phyloP scores from a whole-genome alignment of 2,113 vertebrate genomes.

The Aleadryas rufinucha region DNA sequence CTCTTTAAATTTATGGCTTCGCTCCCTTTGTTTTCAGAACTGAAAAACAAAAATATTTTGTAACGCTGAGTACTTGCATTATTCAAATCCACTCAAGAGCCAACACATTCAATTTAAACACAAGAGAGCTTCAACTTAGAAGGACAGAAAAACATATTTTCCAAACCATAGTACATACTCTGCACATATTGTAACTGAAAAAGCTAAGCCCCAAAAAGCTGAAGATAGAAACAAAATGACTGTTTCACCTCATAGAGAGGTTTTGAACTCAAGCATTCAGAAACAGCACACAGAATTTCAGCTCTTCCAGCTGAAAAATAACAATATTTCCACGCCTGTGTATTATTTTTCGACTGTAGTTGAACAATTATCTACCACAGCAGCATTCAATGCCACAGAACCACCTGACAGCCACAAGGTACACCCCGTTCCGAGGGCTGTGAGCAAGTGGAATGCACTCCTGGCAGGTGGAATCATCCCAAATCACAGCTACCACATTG shows the following conservation, averaged over 20 bases:
- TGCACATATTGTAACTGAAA: neutral
- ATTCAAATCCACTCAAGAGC: neutral
- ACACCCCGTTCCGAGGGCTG: neutral
- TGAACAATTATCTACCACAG: neutral
- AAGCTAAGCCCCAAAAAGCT: neutral
- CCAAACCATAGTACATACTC: neutral
- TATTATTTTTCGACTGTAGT: neutral
- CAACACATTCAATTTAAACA: neutral
- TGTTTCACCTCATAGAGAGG: neutral
- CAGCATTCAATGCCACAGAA: neutral
- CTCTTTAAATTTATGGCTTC: conserved; percentile 42
- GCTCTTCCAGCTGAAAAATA: neutral
- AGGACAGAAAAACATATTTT: neutral
- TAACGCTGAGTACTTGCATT: neutral
- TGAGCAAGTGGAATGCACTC: rapidly evolving
- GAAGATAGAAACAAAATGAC: neutral
- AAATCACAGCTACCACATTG: neutral
- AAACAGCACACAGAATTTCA: neutral
- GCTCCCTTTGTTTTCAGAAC: conserved; percentile 72
- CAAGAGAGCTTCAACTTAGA: neutral
- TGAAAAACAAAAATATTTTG: conserved; percentile 69
- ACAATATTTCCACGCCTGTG: neutral
- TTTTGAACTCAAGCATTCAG: neutral
- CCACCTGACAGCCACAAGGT: neutral
- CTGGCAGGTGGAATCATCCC: neutral